Percentiles rank a stretch among this genome's conserved stretches.
Conservation (phyloP, 2,888 invertebrate genomes). For the Tinea semifulvella region DNA sequence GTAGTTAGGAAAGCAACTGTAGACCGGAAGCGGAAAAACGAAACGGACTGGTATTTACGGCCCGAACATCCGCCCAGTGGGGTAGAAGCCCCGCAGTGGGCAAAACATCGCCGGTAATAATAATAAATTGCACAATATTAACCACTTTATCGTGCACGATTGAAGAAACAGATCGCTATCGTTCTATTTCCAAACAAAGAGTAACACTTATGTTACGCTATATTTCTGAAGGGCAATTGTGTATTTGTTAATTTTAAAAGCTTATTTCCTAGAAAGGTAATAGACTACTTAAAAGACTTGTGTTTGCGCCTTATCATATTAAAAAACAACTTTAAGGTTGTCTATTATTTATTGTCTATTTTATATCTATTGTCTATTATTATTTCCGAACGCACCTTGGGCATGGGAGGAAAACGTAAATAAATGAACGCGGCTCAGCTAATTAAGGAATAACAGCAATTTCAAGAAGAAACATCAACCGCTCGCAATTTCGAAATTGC, state of each 20-base stretch:
- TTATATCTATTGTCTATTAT: too few species aligned
- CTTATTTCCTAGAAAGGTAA: background rate
- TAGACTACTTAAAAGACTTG: too few species aligned
- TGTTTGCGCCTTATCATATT: too few species aligned
- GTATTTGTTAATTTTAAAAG: background rate
- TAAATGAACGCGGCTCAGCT: too few species aligned
- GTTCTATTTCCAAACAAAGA: conserved; percentile 2
- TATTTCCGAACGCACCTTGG: too few species aligned
- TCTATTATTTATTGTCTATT: too few species aligned
- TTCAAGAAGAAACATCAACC: too few species aligned
- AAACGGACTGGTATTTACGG: conserved; percentile 63
- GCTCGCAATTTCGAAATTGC: too few species aligned
- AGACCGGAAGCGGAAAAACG: conserved; percentile 60
- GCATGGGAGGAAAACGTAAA: too few species aligned
- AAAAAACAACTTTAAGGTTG: too few species aligned
- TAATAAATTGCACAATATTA: conserved; percentile 11
- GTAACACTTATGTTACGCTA: background rate
- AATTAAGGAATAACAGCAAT: too few species aligned
- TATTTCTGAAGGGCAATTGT: too few species aligned
- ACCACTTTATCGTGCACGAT: conserved; percentile 8
- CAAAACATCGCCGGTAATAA: conserved; percentile 10
- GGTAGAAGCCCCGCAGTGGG: conserved; percentile 9
- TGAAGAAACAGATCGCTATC: conserved; percentile 6
- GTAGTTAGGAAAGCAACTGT: conserved; percentile 45
- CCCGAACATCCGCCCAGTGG: conserved; percentile 37